A percentile compares a stretch with the other conserved stretches of the same genome.
Evolutionary conservation across 1,140 invertebrate genomes (phyloP).

Genomic region (Trinorchestia longiramus): DNA sequence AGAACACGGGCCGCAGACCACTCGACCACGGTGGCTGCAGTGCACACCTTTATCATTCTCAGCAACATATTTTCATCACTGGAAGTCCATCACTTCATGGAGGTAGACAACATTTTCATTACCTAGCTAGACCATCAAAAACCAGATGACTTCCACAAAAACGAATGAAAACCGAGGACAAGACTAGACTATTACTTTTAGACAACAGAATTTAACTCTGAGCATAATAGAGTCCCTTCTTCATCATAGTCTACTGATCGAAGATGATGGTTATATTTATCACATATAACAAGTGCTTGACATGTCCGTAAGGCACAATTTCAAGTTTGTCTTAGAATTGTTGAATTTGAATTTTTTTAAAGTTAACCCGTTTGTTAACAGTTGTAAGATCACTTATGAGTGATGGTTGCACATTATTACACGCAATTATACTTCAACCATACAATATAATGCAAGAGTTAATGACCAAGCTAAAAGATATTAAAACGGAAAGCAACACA

Average conservation of each 20-base stretch:
- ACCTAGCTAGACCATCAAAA: background rate
- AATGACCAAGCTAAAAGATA: background rate
- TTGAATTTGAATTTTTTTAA: too few relatives aligned
- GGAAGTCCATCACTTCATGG: background rate
- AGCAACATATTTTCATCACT: background rate
- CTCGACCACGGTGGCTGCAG: too few relatives aligned
- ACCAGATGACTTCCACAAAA: background rate
- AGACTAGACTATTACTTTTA: background rate
- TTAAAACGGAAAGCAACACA: background rate
- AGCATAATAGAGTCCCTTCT: background rate
- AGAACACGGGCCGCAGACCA: too few relatives aligned
- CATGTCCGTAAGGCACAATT: too few relatives aligned
- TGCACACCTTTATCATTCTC: background rate
- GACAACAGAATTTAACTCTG: background rate
- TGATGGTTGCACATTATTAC: background rate
- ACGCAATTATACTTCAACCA: background rate
- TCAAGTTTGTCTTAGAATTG: too few relatives aligned
- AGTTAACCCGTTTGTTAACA: too few relatives aligned
- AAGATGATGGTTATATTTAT: background rate
- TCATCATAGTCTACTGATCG: background rate
- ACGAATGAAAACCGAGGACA: background rate
- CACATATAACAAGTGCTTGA: too few relatives aligned
- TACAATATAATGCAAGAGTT: background rate
- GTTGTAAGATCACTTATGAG: background rate
- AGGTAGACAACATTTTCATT: background rate